Evolutionary conservation across 2,113 vertebrate genomes (phyloP).

Genomic region (Baryphthengus martii): DNA sequence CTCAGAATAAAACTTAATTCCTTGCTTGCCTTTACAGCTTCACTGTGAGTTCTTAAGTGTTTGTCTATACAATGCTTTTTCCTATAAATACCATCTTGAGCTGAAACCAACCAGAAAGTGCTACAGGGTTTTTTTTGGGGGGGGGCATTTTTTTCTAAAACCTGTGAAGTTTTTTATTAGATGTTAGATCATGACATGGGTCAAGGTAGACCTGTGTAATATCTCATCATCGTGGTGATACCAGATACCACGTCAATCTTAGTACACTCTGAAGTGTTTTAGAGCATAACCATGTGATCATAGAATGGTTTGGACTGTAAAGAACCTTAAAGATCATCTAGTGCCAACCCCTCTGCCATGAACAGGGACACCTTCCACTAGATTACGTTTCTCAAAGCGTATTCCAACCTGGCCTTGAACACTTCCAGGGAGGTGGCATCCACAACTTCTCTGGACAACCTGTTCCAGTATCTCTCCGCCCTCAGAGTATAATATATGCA

Average conservation of each 20-base stretch:
- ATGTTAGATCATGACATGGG: neutral
- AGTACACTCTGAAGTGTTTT: neutral
- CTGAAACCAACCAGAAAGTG: neutral
- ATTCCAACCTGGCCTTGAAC: neutral
- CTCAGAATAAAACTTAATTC: neutral
- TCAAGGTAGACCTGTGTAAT: neutral
- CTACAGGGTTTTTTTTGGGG: accelerated
- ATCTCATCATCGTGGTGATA: neutral
- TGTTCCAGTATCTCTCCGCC: neutral
- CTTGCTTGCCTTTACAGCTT: neutral
- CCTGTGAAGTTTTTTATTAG: neutral
- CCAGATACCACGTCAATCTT: neutral
- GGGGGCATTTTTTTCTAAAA: neutral
- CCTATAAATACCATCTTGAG: neutral
- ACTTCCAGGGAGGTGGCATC: neutral
- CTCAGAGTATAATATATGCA: neutral
- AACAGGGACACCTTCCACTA: neutral
- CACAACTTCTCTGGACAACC: neutral
- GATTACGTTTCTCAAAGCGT: neutral
- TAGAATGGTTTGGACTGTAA: neutral
- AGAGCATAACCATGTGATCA: neutral
- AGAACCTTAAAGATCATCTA: neutral
- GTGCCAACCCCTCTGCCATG: neutral
- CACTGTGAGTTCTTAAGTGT: neutral
- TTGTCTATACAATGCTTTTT: neutral